Conservation (phyloP, 2,888 invertebrate species). For the Drosophila mimetica region DNA sequence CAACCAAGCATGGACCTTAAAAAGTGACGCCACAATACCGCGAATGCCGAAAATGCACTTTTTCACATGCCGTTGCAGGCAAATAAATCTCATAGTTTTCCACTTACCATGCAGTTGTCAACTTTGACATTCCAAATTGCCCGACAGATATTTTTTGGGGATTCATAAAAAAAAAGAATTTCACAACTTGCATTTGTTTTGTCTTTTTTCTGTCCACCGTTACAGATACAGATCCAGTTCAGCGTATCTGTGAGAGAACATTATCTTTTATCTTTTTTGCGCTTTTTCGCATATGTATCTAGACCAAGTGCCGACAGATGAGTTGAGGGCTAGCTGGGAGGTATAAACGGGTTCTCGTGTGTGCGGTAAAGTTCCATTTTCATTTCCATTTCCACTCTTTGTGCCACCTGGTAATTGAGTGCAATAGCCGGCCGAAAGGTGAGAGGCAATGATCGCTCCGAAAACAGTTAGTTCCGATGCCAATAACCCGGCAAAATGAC, state of each 20-base stretch:
- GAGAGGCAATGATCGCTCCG: conserved; percentile 43
- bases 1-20: conserved; percentile 45
- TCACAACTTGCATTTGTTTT: conserved; percentile 15
- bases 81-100: conserved; percentile 31
- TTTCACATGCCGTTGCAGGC: conserved; percentile 50
- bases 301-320: conserved; percentile 42
- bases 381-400: conserved; percentile 27
- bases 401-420: conserved; percentile 51
- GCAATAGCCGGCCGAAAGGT: conserved; percentile 44
- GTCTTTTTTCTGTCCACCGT: neutral
- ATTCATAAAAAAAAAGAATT: conserved; percentile 32
- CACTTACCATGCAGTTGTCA: conserved; percentile 47
- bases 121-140: conserved; percentile 66
- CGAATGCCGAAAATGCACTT: conserved; percentile 59
- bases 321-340: conserved; percentile 38
- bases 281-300: conserved; percentile 42
- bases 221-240: conserved; percentile 8
- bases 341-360: conserved; percentile 60
- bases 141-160: conserved; percentile 21
- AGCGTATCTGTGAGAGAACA: conserved; percentile 26
- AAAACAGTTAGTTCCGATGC: conserved; percentile 71
- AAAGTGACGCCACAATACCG: conserved; percentile 57
- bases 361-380: conserved; percentile 52
- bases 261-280: conserved; percentile 34
- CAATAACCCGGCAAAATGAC: conserved; percentile 64